Conservation (phyloP, 2,113 vertebrate genomes). For the Sialia sialis region DNA sequence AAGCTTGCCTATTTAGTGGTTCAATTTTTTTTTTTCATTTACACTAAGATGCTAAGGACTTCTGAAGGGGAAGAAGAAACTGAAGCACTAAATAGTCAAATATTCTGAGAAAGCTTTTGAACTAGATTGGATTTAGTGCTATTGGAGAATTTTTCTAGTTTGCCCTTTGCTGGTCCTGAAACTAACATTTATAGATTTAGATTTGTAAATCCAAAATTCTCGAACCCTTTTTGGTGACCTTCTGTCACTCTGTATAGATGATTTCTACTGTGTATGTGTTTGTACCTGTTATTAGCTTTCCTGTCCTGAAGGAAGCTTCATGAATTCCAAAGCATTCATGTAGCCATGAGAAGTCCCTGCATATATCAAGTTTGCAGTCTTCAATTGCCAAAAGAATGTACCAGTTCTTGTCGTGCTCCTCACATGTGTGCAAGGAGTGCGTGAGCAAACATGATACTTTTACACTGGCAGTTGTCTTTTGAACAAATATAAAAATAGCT, state of each 20-base stretch:
- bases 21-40: neutral
- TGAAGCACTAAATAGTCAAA: neutral
- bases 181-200: neutral
- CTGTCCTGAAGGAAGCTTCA: neutral
- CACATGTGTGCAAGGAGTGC: neutral
- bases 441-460: neutral
- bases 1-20: neutral
- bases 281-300: neutral
- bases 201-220: neutral
- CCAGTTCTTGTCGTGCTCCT: neutral
- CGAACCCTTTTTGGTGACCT: neutral
- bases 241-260: neutral
- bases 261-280: neutral
- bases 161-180: neutral
- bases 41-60: neutral
- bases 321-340: neutral
- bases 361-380: neutral
- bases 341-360: neutral
- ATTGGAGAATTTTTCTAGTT: neutral
- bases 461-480: conserved; percentile 33
- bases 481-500: neutral
- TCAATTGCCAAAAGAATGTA: neutral
- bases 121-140: neutral
- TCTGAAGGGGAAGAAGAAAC: neutral
- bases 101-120: neutral